Percentiles rank a stretch among this genome's conserved stretches.
These are phyloP conservation scores for Platysternon megacephalum DNA, from an alignment of 2,113 vertebrate genomes.

Conservation along the genomic window DNA sequence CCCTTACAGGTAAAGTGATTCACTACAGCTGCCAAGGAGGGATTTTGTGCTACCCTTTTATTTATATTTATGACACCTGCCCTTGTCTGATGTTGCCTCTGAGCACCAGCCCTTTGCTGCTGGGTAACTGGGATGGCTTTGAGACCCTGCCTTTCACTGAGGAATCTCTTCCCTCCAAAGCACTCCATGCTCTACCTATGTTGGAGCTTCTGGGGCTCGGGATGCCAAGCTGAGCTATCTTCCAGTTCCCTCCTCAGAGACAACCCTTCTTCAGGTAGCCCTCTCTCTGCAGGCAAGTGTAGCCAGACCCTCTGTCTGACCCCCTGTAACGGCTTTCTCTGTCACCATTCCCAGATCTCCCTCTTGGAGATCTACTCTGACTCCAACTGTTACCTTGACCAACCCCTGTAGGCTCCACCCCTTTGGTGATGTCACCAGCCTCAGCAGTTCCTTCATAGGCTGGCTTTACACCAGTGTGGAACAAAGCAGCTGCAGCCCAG, in stretches of 20 bases:
- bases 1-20: too few species aligned
- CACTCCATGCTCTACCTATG: too few species aligned
- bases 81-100: not conserved
- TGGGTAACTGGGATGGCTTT: too few species aligned
- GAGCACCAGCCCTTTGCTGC: not conserved
- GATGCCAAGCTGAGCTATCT: not conserved
- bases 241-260: not conserved
- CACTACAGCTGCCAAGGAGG: too few species aligned
- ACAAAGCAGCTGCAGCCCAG: not conserved
- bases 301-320: too few species aligned
- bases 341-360: too few species aligned
- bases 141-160: not conserved
- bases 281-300: too few species aligned
- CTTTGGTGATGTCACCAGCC: not conserved
- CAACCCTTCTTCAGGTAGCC: too few species aligned
- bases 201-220: not conserved
- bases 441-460: not conserved
- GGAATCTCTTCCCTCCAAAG: not conserved
- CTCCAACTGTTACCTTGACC: too few species aligned
- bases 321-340: too few species aligned
- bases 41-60: too few species aligned
- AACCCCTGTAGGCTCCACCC: not conserved
- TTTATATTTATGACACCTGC: too few species aligned
- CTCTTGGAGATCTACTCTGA: not conserved
- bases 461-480: not conserved